Conservation (phyloP, 2,797 vertebrate species). For the Serranus cabrilla region DNA sequence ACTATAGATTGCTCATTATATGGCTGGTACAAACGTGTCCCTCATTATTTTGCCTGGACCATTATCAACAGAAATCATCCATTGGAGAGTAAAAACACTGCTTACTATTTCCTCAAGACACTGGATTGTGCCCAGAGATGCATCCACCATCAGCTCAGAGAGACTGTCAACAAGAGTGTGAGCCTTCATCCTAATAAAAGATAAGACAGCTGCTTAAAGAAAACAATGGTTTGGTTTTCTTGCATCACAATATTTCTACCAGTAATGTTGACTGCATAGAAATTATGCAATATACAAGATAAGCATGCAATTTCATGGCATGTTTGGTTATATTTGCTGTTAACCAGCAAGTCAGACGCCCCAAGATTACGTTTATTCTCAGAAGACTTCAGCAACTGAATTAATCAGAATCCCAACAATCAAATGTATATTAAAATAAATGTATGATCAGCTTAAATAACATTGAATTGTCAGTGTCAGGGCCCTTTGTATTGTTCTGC, state of each 20-base stretch:
- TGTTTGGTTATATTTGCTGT: background rate
- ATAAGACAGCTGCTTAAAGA: conserved; percentile 12
- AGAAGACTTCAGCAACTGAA: background rate
- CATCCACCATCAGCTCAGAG: conserved; percentile 92
- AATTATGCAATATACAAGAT: background rate
- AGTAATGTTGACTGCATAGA: background rate
- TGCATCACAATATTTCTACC: too few species aligned
- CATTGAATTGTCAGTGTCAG: background rate
- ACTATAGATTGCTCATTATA: background rate
- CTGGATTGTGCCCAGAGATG: conserved; percentile 90
- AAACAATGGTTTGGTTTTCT: background rate
- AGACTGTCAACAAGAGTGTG: conserved; percentile 91
- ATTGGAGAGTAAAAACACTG: conserved; percentile 31
- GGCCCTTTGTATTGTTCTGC: background rate
- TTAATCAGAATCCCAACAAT: background rate
- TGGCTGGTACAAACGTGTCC: background rate
- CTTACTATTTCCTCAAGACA: conserved; percentile 98
- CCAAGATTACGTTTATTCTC: conserved; percentile 1
- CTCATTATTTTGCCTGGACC: background rate
- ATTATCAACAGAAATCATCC: conserved; percentile 2
- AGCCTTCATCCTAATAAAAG: conserved; percentile 87
- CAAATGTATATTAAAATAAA: background rate
- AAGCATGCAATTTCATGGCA: background rate
- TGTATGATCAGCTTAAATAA: background rate
- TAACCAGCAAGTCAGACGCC: background rate